Evolutionary conservation across 2,888 invertebrate genomes (phyloP).

Genomic region (Xestia sexstrigata): DNA sequence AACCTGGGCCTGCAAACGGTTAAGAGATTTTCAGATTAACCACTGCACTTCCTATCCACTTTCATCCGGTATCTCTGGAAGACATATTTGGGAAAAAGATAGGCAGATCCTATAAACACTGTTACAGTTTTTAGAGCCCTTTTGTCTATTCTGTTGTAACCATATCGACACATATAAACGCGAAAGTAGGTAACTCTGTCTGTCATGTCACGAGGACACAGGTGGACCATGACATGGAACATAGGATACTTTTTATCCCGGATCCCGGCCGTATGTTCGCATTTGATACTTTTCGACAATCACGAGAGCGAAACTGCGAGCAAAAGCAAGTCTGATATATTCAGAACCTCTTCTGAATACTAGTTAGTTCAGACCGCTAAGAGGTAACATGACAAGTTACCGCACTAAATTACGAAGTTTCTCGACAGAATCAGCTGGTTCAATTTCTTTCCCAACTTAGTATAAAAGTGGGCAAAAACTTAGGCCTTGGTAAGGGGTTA

Average conservation of each 20-base stretch:
- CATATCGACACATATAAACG: background rate
- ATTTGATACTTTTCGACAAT: background rate
- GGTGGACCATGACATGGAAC: background rate
- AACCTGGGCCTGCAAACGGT: too few species aligned
- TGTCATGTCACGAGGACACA: background rate
- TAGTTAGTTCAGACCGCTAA: conserved; percentile 43
- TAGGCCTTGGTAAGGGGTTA: conserved; percentile 42
- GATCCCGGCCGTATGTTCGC: background rate
- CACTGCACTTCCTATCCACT: too few species aligned
- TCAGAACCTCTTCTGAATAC: conserved; percentile 33
- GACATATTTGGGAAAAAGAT: background rate
- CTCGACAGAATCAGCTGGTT: conserved; percentile 48
- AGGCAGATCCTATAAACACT: background rate
- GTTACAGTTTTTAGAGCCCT: background rate
- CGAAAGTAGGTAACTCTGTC: background rate
- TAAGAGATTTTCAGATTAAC: too few species aligned
- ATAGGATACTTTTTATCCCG: background rate
- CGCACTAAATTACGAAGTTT: conserved; percentile 63
- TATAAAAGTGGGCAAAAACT: conserved; percentile 52
- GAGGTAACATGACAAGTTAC: conserved; percentile 53
- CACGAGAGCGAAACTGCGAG: background rate
- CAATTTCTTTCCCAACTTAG: conserved; percentile 49
- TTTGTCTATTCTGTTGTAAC: background rate
- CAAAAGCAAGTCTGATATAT: conserved; percentile 30
- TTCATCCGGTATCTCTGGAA: background rate